phyloP scores from a whole-genome alignment of 2,113 vertebrate genomes.

The Atrichornis clamosus region DNA sequence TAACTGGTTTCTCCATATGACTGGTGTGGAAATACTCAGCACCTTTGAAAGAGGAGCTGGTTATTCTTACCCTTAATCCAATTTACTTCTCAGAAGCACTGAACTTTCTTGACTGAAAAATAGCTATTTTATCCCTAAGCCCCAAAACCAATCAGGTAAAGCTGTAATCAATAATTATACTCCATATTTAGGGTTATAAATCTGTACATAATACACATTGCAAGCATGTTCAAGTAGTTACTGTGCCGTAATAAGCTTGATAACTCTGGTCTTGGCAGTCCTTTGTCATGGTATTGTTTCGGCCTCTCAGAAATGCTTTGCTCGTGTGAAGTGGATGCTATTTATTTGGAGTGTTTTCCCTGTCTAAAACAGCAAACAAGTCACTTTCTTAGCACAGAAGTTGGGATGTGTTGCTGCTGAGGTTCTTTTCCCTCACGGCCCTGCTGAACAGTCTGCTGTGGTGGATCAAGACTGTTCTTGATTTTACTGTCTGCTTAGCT shows the following conservation, averaged over 20 bases:
- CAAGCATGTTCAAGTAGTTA: neutral
- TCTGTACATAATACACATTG: neutral
- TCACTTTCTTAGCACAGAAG: neutral
- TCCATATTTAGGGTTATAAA: neutral
- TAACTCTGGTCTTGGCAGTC: neutral
- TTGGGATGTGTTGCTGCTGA: neutral
- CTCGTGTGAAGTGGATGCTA: neutral
- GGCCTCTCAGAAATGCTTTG: neutral
- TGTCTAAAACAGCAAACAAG: constrained; percentile 39
- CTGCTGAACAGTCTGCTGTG: constrained; percentile 12
- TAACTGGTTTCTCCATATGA: neutral
- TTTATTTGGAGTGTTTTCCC: constrained; percentile 40
- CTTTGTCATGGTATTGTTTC: neutral
- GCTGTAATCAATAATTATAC: neutral
- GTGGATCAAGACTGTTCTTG: constrained; percentile 36
- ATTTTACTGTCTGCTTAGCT: constrained; percentile 68
- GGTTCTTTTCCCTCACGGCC: neutral
- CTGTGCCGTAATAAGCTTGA: neutral
- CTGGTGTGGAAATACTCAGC: neutral
- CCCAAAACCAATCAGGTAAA: neutral
- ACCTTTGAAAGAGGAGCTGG: neutral
- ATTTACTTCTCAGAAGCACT: neutral
- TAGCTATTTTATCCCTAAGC: neutral
- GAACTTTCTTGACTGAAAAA: neutral
- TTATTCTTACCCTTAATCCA: neutral